phyloP scores from a whole-genome alignment of 2,797 vertebrate genomes.

The Champsocephalus gunnari region DNA sequence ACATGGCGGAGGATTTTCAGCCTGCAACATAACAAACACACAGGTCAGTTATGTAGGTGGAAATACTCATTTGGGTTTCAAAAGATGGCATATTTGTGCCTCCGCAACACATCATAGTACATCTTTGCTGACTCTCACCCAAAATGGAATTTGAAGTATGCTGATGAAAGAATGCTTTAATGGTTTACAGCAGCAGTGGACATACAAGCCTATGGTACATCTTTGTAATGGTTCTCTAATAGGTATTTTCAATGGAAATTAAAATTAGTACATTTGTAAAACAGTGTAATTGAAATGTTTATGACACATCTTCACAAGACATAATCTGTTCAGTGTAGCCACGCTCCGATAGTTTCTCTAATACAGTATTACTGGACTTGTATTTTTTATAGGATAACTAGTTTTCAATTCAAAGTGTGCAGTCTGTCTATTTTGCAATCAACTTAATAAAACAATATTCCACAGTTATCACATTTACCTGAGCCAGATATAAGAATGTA shows the following conservation, averaged over 20 bases:
- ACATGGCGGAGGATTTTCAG: background rate
- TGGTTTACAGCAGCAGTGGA: slow-evolving; percentile 1
- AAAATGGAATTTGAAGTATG: background rate
- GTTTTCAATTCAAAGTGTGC: background rate
- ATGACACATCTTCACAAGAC: too few species aligned
- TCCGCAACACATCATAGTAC: background rate
- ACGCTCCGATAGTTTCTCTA: background rate
- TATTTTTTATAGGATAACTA: background rate
- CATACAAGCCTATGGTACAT: background rate
- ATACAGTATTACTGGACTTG: background rate
- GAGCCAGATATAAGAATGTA: too few species aligned
- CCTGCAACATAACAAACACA: slow-evolving; percentile 1
- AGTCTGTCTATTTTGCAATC: background rate
- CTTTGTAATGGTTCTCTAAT: background rate
- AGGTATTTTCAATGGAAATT: slow-evolving; percentile 4
- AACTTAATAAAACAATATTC: background rate
- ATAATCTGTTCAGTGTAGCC: background rate
- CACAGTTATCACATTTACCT: too few species aligned
- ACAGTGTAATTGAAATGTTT: background rate
- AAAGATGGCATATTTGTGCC: background rate
- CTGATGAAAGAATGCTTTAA: background rate
- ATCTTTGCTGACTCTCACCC: background rate
- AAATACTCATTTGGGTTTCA: background rate
- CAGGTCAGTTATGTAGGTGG: background rate
- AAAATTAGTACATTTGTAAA: background rate